Evolutionary conservation across 2,797 vertebrate genomes (phyloP).

Genomic region (Neopelma chrysocephalum): DNA sequence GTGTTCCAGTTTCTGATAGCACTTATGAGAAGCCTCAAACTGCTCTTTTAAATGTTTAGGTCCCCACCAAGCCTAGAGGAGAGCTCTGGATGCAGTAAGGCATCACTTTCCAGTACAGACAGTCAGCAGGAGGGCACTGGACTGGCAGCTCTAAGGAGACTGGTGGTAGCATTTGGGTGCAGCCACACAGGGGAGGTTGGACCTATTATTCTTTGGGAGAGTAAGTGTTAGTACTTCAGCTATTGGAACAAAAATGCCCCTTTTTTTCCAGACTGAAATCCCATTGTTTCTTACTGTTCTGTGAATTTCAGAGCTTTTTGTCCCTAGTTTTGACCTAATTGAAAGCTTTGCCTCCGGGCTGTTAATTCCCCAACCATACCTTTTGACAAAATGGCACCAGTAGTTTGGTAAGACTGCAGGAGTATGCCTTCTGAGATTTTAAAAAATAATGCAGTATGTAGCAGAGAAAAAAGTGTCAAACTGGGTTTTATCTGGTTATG

Average conservation of each 20-base stretch:
- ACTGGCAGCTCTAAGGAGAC: not conserved
- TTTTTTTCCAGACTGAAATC: not conserved
- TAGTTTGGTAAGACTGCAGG: not conserved
- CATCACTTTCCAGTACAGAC: not conserved
- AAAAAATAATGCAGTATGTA: not conserved
- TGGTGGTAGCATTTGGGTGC: not conserved
- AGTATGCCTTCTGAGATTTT: not conserved
- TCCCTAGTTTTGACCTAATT: conserved; percentile 35
- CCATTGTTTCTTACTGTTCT: not conserved
- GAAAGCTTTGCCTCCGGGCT: conserved; percentile 14
- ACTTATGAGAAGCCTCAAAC: not conserved
- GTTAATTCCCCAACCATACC: not conserved
- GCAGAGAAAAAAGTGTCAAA: not conserved
- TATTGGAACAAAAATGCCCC: not conserved
- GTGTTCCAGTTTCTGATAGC: not conserved
- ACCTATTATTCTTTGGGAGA: not conserved
- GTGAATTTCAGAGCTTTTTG: conserved; percentile 4
- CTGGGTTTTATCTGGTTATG: not conserved
- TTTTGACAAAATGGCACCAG: not conserved
- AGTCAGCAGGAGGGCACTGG: not conserved
- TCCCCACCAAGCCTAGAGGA: not conserved
- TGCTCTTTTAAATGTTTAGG: not conserved
- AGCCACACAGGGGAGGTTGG: not conserved
- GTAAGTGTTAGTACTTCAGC: not conserved
- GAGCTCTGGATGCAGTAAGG: not conserved